Evolutionary conservation across 2,797 vertebrate species (phyloP).

Genomic region (Sarcophilus harrisii): DNA sequence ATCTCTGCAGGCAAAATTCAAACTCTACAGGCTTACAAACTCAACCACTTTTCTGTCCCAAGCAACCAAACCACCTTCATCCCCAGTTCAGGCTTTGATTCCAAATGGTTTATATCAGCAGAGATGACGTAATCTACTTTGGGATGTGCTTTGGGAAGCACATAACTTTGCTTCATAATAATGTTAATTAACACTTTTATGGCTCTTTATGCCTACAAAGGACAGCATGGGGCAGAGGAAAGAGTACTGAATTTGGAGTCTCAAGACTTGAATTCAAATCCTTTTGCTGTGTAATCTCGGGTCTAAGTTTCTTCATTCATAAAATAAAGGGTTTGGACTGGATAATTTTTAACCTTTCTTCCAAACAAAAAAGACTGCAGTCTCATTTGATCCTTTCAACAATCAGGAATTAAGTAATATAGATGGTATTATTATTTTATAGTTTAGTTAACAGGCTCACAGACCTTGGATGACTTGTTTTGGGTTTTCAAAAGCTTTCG

Average conservation of each 20-base stretch:
- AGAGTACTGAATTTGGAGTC: background rate
- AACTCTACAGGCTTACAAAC: conserved; percentile 50
- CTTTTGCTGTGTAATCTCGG: background rate
- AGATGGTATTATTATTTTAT: background rate
- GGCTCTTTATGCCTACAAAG: background rate
- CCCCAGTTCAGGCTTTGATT: background rate
- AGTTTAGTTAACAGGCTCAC: background rate
- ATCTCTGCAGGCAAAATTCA: conserved; percentile 52
- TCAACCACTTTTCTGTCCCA: background rate
- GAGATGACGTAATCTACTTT: background rate
- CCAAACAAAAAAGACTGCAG: background rate
- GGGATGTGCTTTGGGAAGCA: background rate
- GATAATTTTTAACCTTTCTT: background rate
- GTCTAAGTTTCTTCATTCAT: background rate
- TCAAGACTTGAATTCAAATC: background rate
- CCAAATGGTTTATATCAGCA: background rate
- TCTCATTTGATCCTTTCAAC: background rate
- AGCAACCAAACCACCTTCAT: background rate
- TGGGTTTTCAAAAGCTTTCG: background rate
- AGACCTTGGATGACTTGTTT: conserved; percentile 9
- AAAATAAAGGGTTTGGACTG: background rate
- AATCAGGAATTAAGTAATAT: background rate
- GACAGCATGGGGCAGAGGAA: background rate
- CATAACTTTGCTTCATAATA: background rate
- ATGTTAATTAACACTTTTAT: background rate